phyloP scores from a whole-genome alignment of 1,140 invertebrate species.

The Triops cancriformis region DNA sequence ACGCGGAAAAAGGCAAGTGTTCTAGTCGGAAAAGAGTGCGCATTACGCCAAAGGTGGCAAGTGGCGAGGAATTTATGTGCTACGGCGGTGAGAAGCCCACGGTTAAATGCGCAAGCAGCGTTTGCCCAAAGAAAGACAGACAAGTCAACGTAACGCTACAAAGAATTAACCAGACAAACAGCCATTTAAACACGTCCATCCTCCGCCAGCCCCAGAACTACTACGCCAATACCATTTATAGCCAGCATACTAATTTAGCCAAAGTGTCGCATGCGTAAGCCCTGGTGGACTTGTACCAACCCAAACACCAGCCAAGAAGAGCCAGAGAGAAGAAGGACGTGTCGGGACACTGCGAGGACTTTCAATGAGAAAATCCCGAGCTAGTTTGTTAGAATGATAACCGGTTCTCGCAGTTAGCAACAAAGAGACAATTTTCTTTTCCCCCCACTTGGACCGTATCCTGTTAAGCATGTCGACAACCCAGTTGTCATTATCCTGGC shows the following conservation, averaged over 20 bases:
- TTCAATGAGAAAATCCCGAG: background rate
- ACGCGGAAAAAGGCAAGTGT: too few species aligned
- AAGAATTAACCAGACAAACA: background rate
- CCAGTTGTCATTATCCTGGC: constrained; percentile 13
- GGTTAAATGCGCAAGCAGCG: background rate
- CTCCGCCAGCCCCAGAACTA: background rate
- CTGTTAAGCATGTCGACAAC: constrained; percentile 13
- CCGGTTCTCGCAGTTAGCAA: constrained; percentile 1
- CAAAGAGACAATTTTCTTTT: background rate
- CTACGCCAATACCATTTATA: background rate
- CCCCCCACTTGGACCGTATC: background rate
- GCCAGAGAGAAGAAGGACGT: background rate
- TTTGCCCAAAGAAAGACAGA: background rate
- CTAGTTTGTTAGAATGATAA: constrained; percentile 14
- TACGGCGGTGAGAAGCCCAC: background rate
- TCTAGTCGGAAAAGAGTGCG: too few species aligned
- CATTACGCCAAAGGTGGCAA: too few species aligned
- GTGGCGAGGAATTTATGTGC: too few species aligned
- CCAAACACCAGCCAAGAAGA: background rate
- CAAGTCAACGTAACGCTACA: background rate
- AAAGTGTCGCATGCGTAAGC: constrained; percentile 6
- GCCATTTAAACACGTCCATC: background rate
- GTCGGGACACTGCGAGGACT: background rate
- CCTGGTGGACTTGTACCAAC: background rate
- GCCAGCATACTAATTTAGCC: background rate